Evolutionary conservation across 2,888 invertebrate species (phyloP).

Genomic region (Dermolepida albohirtum): DNA sequence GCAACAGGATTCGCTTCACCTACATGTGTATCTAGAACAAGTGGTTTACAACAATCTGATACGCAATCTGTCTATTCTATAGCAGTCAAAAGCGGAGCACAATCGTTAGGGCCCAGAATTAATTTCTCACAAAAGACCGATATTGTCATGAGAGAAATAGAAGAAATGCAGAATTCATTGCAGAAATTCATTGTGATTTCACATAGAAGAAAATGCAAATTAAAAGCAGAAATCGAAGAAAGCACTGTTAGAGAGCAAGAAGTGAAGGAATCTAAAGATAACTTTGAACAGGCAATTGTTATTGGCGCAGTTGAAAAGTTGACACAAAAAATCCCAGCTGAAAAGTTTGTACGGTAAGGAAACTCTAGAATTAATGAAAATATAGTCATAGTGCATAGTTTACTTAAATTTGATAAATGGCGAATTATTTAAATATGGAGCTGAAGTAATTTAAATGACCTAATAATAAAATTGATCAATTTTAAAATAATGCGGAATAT

Average conservation of each 20-base stretch:
- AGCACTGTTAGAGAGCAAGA: slow-evolving; percentile 67
- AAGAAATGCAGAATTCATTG: slow-evolving; percentile 62
- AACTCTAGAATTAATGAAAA: too few relatives aligned
- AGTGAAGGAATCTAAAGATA: slow-evolving; percentile 65
- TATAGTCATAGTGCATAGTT: too few relatives aligned
- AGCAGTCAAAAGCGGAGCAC: background rate
- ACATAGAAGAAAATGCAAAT: slow-evolving; percentile 62
- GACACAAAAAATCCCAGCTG: slow-evolving; percentile 73
- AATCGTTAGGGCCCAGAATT: slow-evolving; percentile 59
- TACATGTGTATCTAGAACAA: background rate
- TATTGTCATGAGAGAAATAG: slow-evolving; percentile 67
- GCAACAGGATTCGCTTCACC: background rate
- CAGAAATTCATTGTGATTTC: slow-evolving; percentile 60
- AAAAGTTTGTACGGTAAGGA: slow-evolving; percentile 65
- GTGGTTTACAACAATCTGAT: slow-evolving; percentile 9
- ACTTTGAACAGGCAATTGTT: slow-evolving; percentile 69
- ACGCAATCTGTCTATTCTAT: background rate
- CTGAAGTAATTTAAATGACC: too few relatives aligned
- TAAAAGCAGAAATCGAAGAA: slow-evolving; percentile 71
- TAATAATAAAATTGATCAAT: too few relatives aligned
- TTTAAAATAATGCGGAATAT: too few relatives aligned
- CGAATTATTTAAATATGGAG: too few relatives aligned
- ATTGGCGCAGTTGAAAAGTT: slow-evolving; percentile 69
- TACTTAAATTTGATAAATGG: too few relatives aligned
- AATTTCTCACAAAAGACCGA: slow-evolving; percentile 68